These are phyloP conservation scores for Thymelicus lineola DNA, from an alignment of 2,888 invertebrate genomes.

Conservation along the genomic window DNA sequence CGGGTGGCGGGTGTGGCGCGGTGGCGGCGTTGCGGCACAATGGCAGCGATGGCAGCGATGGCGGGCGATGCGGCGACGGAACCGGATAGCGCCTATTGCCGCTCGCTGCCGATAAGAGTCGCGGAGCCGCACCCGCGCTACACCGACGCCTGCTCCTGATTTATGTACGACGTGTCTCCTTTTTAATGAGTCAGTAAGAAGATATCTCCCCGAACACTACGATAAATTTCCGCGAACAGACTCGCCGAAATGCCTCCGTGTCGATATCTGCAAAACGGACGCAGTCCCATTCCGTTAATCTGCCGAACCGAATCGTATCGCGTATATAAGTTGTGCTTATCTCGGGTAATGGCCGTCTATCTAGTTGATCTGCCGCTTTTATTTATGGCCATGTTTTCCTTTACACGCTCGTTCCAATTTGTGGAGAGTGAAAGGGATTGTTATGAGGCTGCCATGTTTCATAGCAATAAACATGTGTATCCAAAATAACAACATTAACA, in stretches of 20 bases:
- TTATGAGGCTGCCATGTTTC: slow-evolving; percentile 83
- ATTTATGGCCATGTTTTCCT: slow-evolving; percentile 84
- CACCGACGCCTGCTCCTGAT: slow-evolving; percentile 71
- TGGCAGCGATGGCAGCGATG: slow-evolving; percentile 57
- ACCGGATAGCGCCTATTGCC: slow-evolving; percentile 85
- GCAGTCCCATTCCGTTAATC: slow-evolving; percentile 79
- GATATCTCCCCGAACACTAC: slow-evolving; percentile 79
- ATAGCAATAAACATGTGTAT: slow-evolving; percentile 84
- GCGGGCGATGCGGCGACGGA: slow-evolving; percentile 71
- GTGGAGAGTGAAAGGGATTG: slow-evolving; percentile 85
- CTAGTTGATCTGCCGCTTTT: slow-evolving; percentile 84
- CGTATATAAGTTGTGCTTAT: slow-evolving; percentile 82
- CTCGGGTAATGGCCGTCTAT: slow-evolving; percentile 83
- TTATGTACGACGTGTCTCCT: slow-evolving; percentile 84
- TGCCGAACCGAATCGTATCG: slow-evolving; percentile 75
- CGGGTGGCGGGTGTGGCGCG: slow-evolving; percentile 44
- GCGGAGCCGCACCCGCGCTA: slow-evolving; percentile 58
- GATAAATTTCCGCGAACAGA: slow-evolving; percentile 80
- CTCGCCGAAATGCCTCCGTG: slow-evolving; percentile 76
- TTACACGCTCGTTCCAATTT: slow-evolving; percentile 84
- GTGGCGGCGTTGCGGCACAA: slow-evolving; percentile 59
- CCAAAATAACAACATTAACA: slow-evolving; percentile 81
- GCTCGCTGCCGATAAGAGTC: slow-evolving; percentile 73
- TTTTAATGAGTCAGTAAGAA: slow-evolving; percentile 85
- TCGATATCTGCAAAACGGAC: slow-evolving; percentile 82